Evolutionary conservation across 2,113 vertebrate genomes (phyloP).

Genomic region (Heterotis niloticus): DNA sequence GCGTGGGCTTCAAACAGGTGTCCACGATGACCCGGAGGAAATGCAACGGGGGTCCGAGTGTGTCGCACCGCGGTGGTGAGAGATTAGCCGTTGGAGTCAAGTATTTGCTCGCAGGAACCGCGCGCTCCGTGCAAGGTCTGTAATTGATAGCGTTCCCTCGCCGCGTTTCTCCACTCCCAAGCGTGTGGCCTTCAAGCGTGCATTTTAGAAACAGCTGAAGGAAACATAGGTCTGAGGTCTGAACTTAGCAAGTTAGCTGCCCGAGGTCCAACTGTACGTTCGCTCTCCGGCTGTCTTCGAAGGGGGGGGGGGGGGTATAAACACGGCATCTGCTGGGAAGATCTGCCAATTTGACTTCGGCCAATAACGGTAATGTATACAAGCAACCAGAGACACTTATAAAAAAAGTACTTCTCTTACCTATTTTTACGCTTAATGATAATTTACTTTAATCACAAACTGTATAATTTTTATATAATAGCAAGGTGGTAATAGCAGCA

Average conservation of each 20-base stretch:
- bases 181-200: neutral
- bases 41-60: neutral
- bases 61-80: neutral
- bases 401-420: neutral
- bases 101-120: too few relatives aligned
- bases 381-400: neutral
- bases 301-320: neutral
- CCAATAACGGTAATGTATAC: neutral
- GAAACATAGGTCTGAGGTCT: neutral
- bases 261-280: neutral
- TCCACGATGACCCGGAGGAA: neutral
- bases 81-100: neutral
- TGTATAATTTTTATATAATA: too few relatives aligned
- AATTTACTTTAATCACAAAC: too few relatives aligned
- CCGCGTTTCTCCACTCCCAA: neutral
- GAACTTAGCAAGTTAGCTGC: neutral
- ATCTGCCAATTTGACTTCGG: neutral
- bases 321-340: neutral
- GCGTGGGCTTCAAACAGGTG: neutral
- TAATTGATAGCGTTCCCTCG: slow-evolving; percentile 6
- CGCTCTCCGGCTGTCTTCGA: neutral
- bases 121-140: neutral
- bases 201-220: slow-evolving; percentile 4
- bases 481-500: too few relatives aligned
- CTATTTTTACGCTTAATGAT: too few relatives aligned